Evolutionary conservation across 2,888 invertebrate species (phyloP).

Genomic region (Nomada flava): DNA sequence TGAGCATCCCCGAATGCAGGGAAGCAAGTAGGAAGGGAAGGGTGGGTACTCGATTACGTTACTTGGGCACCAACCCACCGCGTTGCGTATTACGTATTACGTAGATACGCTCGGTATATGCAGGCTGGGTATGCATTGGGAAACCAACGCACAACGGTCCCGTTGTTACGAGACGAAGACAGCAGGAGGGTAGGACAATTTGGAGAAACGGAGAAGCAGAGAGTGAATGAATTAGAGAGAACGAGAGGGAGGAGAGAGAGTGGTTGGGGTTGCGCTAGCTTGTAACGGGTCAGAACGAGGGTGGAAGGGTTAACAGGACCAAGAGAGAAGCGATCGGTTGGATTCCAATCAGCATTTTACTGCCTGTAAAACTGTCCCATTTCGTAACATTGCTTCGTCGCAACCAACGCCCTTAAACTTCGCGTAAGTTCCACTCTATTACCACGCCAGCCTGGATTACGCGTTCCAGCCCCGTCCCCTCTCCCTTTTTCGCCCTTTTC

Average conservation of each 20-base stretch:
- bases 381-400: conserved; percentile 77
- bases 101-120: conserved; percentile 60
- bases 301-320: conserved; percentile 48
- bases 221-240: background rate
- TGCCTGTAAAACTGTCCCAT: conserved; percentile 80
- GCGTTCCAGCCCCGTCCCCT: conserved; percentile 16
- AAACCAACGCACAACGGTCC: conserved; percentile 54
- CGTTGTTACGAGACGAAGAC: conserved; percentile 36
- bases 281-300: conserved; percentile 57
- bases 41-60: conserved; percentile 65
- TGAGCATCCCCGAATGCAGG: conserved; percentile 2
- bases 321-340: conserved; percentile 72
- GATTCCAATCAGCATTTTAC: conserved; percentile 82
- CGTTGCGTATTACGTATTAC: conserved; percentile 65
- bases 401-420: conserved; percentile 74
- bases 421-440: conserved; percentile 75
- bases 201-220: background rate
- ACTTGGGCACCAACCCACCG: conserved; percentile 48
- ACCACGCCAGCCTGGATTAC: conserved; percentile 68
- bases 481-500: background rate
- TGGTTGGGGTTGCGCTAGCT: conserved; percentile 38
- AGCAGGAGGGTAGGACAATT: background rate
- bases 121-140: conserved; percentile 73
- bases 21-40: conserved; percentile 3
- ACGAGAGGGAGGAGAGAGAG: background rate